Conservation (phyloP, 2,797 vertebrate genomes). For the Danionella dracula region DNA sequence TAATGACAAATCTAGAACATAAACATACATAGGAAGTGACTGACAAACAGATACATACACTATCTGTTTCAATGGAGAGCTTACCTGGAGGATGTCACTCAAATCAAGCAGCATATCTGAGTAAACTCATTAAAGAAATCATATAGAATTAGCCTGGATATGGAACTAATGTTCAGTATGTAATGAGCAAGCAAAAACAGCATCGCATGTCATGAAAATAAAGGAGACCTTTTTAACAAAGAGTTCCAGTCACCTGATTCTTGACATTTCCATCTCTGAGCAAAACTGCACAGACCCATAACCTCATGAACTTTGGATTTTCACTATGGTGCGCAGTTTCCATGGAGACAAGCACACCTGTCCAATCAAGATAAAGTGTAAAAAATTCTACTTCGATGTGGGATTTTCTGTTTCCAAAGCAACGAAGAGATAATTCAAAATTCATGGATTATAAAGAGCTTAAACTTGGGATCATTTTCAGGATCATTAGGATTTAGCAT, state of each 20-base stretch:
- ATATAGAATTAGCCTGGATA: too few species aligned
- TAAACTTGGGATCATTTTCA: not conserved
- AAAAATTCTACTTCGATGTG: slow-evolving; percentile 42
- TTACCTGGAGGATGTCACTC: slow-evolving; percentile 93
- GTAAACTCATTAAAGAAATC: slow-evolving; percentile 40
- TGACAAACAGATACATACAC: not conserved
- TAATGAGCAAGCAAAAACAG: not conserved
- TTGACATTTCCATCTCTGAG: slow-evolving; percentile 11
- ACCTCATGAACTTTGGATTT: slow-evolving; percentile 11
- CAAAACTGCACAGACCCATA: not conserved
- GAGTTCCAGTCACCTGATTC: not conserved
- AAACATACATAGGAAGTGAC: not conserved
- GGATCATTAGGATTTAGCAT: slow-evolving; percentile 20
- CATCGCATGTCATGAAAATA: not conserved
- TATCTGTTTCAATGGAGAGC: not conserved
- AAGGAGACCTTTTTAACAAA: not conserved
- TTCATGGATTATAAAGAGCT: slow-evolving; percentile 47
- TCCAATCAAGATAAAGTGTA: slow-evolving; percentile 39
- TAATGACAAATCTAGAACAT: too few species aligned
- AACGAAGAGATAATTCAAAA: slow-evolving; percentile 58
- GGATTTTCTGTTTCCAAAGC: slow-evolving; percentile 47
- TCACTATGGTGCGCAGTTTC: slow-evolving; percentile 14
- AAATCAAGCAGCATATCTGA: slow-evolving; percentile 97
- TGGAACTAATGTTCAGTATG: not conserved
- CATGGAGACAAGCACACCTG: slow-evolving; percentile 55